Conservation (phyloP, 64 coral and sea anemone species). For the Acropora yongei region DNA sequence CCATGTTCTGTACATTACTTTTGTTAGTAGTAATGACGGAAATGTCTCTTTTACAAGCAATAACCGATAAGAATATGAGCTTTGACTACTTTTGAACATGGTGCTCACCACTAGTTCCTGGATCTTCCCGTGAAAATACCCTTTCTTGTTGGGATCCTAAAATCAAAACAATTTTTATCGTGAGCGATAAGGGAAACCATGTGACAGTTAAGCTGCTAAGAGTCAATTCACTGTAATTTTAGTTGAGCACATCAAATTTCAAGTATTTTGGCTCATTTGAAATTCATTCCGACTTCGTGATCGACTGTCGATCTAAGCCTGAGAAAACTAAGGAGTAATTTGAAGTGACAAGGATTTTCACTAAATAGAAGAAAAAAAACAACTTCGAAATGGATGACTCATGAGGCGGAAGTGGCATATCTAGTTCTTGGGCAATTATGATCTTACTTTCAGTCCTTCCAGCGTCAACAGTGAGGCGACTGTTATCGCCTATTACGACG, state of each 20-base stretch:
- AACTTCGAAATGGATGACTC: too few relatives aligned
- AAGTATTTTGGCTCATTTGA: too few relatives aligned
- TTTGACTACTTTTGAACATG: not conserved
- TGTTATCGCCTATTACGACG: constrained; percentile 1
- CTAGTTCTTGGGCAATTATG: not conserved
- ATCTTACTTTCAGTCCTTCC: not conserved
- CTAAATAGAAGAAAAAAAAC: too few relatives aligned
- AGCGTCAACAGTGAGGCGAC: not conserved
- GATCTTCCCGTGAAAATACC: not conserved
- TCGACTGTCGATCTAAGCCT: too few relatives aligned
- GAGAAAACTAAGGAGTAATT: too few relatives aligned
- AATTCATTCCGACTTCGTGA: too few relatives aligned
- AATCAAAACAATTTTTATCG: not conserved
- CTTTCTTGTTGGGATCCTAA: not conserved
- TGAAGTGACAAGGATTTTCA: too few relatives aligned
- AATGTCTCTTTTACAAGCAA: not conserved
- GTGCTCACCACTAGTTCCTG: not conserved
- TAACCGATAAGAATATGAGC: not conserved
- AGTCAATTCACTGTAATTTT: too few relatives aligned
- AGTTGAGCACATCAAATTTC: too few relatives aligned
- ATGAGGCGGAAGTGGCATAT: not conserved
- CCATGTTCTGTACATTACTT: too few relatives aligned
- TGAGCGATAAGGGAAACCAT: too few relatives aligned
- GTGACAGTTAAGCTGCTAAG: too few relatives aligned
- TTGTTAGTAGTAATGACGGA: not conserved